Evolutionary conservation across 1,140 invertebrate species (phyloP).

Genomic region (Trichogramma pretiosum): DNA sequence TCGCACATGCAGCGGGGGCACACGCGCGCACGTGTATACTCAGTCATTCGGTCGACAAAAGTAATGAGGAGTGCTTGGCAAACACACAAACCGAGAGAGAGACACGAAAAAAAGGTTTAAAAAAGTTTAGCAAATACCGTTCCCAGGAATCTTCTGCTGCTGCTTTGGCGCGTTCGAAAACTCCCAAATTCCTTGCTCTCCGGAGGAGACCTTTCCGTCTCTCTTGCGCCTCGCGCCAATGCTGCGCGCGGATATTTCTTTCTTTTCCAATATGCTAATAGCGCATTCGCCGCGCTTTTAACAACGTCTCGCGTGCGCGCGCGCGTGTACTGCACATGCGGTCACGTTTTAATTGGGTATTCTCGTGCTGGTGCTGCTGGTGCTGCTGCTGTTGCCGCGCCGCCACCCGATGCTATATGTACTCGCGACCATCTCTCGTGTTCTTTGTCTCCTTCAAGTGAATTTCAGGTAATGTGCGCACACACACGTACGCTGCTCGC

Average conservation of each 20-base stretch:
- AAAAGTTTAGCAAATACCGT: constrained; percentile 15
- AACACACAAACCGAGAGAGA: too few species aligned
- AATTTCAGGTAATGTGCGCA: too few species aligned
- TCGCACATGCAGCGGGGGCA: too few species aligned
- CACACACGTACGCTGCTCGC: too few species aligned
- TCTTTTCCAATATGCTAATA: constrained; percentile 20
- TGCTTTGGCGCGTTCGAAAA: neutral
- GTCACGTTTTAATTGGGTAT: constrained; percentile 18
- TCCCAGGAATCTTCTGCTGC: constrained; percentile 17
- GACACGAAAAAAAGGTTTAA: neutral
- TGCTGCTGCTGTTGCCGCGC: too few species aligned
- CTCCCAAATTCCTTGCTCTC: constrained; percentile 6
- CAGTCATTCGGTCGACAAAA: constrained; percentile 10
- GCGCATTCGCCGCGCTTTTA: neutral
- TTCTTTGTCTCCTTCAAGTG: too few species aligned
- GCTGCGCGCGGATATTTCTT: too few species aligned
- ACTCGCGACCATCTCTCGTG: neutral
- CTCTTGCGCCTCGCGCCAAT: neutral
- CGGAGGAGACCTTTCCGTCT: neutral
- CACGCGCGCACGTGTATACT: too few species aligned
- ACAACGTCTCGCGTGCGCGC: constrained; percentile 10
- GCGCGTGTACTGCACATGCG: too few species aligned
- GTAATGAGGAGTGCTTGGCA: constrained; percentile 16
- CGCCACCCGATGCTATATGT: too few species aligned
- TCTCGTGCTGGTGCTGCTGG: too few species aligned